A percentile compares a stretch with the other conserved stretches of the same genome.
These are phyloP conservation scores for Pantherophis vulpinus DNA, from an alignment of 2,797 vertebrate genomes.

Conservation along the genomic window DNA sequence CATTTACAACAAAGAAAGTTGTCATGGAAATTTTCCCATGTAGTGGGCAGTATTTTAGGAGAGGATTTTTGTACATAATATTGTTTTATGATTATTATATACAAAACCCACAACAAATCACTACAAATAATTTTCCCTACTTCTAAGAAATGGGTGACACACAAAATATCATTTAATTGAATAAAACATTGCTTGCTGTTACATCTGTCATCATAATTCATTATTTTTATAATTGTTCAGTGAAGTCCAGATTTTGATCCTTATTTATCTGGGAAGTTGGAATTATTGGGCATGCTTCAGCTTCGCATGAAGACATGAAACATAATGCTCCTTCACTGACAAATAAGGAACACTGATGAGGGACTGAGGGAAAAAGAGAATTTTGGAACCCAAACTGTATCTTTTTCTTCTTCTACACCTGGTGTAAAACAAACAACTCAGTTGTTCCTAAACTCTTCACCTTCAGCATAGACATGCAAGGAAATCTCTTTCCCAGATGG, in stretches of 20 bases:
- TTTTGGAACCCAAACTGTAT: background rate
- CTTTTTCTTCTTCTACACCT: background rate
- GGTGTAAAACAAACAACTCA: rapidly evolving
- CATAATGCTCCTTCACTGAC: background rate
- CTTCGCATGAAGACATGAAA: background rate
- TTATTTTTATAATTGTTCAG: background rate
- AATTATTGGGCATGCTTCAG: background rate
- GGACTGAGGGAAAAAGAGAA: rapidly evolving
- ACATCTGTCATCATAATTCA: background rate
- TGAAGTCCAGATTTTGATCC: background rate
- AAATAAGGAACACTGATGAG: background rate
- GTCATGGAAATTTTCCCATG: background rate
- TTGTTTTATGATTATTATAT: background rate
- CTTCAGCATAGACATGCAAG: background rate
- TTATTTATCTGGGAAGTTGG: background rate
- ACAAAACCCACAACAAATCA: background rate
- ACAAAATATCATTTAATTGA: background rate
- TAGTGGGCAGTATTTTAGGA: background rate
- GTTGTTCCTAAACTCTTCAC: background rate
- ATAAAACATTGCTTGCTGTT: background rate
- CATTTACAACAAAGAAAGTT: background rate
- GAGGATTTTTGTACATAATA: background rate
- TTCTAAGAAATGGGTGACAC: background rate
- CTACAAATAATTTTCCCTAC: background rate
- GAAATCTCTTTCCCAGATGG: slow-evolving; percentile 27